Evolutionary conservation across 2,888 invertebrate genomes (phyloP), one percentile per base, ranked within the genome.

Genomic region (Pheosia tremula): DNA sequence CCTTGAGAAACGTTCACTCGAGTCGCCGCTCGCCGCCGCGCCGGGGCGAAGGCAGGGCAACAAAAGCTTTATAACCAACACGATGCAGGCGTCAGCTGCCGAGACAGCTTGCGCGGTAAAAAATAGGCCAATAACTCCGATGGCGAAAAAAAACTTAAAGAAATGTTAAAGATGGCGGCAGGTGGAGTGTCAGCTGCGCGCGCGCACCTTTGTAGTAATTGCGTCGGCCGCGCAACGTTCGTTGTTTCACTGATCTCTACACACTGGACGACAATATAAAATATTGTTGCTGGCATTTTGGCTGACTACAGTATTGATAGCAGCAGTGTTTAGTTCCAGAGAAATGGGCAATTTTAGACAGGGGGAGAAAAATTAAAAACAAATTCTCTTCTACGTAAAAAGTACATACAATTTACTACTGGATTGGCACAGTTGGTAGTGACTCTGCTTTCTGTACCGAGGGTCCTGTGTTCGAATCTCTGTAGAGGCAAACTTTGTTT

Each of bases 41-140:
- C 61, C n/a, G 56, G 5, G 36, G 71, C 68, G 74, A 24, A 24
- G 2, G 24, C 24, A 24, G 24, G 24, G 77, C 72, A 75, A 73
- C 73, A 60, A 59, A 59, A 54, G 59, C 79, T 80, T 82, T 81
- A 78, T 79, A 79, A 77, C 76, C 55, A 58, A 63, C 67, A 75
- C 66, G 57, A 83, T 82, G 78, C 83, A 83, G 82, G 82, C 84
- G 89, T 90, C 93, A 92, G 91, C 91, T 92, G 92, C 83, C 83
- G 75, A 68, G 75, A 80, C 93, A 92, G 91, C 93, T 93, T 93
- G 93, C 90, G 86, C 87, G 87, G 86, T 91, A 92, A 93, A 93
- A 93, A 93, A 93, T 93, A 93, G 93, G 92, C 93, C 91, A 93
- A 91, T 91, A 92, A 91, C 91, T 86, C 83, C 86, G 85, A 88